Conservation (phyloP, 1,140 invertebrate species). For the Melitaea cinxia region DNA sequence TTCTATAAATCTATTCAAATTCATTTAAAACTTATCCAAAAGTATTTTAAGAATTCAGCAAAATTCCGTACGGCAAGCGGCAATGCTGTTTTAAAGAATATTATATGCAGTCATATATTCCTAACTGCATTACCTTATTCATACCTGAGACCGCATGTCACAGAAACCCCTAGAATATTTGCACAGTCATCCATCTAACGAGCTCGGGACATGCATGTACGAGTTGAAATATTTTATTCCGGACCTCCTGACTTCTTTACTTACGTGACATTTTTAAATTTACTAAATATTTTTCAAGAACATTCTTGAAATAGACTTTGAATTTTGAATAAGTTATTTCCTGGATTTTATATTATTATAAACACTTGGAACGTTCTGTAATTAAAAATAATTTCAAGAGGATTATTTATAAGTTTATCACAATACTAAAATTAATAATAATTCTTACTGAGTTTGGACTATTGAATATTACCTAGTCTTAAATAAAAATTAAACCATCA, state of each 20-base stretch:
- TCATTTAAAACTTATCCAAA: too few species aligned
- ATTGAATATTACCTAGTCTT: too few species aligned
- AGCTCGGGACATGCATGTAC: slow-evolving; percentile 19
- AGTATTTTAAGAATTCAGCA: too few species aligned
- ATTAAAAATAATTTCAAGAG: too few species aligned
- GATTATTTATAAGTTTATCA: too few species aligned
- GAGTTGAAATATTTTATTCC: slow-evolving; percentile 26
- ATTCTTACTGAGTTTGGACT: too few species aligned
- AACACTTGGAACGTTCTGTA: too few species aligned
- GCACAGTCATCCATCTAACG: slow-evolving; percentile 27
- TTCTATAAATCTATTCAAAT: too few species aligned
- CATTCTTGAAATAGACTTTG: neutral
- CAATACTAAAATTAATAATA: too few species aligned
- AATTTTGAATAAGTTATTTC: neutral
- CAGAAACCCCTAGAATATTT: slow-evolving; percentile 19
- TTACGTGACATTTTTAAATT: slow-evolving; percentile 3
- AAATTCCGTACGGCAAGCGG: too few species aligned
- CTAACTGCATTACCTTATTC: slow-evolving; percentile 4
- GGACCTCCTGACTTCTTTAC: slow-evolving; percentile 7
- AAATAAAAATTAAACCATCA: too few species aligned
- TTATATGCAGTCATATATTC: slow-evolving; percentile 1
- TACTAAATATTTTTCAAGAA: neutral
- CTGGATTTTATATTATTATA: neutral
- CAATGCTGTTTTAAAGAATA: neutral
- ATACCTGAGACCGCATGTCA: slow-evolving; percentile 10